These are phyloP conservation scores for Aselliscus stoliczkanus DNA, from an alignment of 2,797 vertebrate species.

Conservation along the genomic window DNA sequence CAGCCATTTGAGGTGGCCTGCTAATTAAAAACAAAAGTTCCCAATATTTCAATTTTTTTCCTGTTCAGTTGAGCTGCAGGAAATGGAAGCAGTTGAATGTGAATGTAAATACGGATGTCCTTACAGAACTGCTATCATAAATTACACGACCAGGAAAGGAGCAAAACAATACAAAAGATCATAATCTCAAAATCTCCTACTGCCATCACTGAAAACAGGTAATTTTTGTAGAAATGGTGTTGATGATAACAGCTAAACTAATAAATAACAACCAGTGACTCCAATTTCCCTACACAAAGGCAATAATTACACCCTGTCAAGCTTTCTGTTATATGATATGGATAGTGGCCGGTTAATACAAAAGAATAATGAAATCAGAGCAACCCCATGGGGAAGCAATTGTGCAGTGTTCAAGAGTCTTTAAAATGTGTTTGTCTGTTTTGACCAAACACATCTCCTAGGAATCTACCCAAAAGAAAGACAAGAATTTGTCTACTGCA, in stretches of 20 bases:
- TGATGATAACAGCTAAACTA: slow-evolving; percentile 24
- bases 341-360: slow-evolving; percentile 12
- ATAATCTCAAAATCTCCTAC: slow-evolving; percentile 51
- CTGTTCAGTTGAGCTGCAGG: slow-evolving; percentile 51
- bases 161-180: slow-evolving; percentile 67
- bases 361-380: slow-evolving; percentile 51
- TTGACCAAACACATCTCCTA: neutral
- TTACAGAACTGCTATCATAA: slow-evolving; percentile 47
- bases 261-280: slow-evolving; percentile 42
- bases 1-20: neutral
- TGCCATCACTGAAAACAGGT: slow-evolving; percentile 46
- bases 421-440: slow-evolving; percentile 6
- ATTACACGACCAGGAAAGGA: slow-evolving; percentile 72
- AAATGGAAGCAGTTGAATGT: slow-evolving; percentile 54
- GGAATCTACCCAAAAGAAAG: neutral
- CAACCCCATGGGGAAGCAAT: neutral
- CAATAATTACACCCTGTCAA: slow-evolving; percentile 19
- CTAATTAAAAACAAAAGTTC: slow-evolving; percentile 38
- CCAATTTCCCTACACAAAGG: neutral
- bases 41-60: slow-evolving; percentile 31
- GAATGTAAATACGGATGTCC: slow-evolving; percentile 57
- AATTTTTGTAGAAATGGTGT: slow-evolving; percentile 39
- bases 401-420: neutral
- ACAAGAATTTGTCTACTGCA: neutral
- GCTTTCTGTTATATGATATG: neutral